phyloP scores from a whole-genome alignment of 1,140 invertebrate species.

The Eubasilissa regina region DNA sequence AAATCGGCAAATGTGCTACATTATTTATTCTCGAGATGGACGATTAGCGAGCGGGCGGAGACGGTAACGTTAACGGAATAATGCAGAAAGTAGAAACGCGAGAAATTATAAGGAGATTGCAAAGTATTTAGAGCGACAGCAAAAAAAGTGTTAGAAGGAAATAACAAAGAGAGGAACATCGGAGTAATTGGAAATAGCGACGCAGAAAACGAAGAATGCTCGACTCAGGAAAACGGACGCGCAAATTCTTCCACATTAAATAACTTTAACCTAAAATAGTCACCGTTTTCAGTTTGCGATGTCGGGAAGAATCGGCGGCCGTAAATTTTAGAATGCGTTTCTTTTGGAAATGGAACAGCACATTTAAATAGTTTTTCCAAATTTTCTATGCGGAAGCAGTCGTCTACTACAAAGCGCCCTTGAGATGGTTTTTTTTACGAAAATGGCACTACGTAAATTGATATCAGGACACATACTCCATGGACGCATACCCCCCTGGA shows the following conservation, averaged over 20 bases:
- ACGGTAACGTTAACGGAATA: slow-evolving; percentile 12
- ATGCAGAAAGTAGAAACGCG: background rate
- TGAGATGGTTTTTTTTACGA: too few relatives aligned
- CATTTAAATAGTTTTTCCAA: background rate
- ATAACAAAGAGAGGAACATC: slow-evolving; percentile 1
- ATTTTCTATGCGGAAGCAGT: background rate
- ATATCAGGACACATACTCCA: too few relatives aligned
- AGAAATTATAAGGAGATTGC: slow-evolving; percentile 14
- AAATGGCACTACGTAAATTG: too few relatives aligned
- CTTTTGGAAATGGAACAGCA: background rate
- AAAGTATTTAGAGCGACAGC: slow-evolving; percentile 22
- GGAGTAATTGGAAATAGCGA: slow-evolving; percentile 37
- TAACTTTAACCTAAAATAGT: slow-evolving; percentile 12
- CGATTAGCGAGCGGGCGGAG: slow-evolving; percentile 24
- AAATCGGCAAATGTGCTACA: background rate
- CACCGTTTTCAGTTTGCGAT: slow-evolving; percentile 3
- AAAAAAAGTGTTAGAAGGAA: slow-evolving; percentile 27
- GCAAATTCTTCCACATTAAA: slow-evolving; percentile 9
- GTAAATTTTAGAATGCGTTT: background rate
- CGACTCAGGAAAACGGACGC: slow-evolving; percentile 14
- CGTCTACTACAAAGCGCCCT: too few relatives aligned
- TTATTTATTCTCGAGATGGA: slow-evolving; percentile 20
- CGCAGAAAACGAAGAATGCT: slow-evolving; percentile 19
- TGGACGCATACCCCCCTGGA: too few relatives aligned
- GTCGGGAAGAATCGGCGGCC: background rate